phyloP scores from a whole-genome alignment of 2,797 vertebrate genomes.

The Eutrigla gurnardus region DNA sequence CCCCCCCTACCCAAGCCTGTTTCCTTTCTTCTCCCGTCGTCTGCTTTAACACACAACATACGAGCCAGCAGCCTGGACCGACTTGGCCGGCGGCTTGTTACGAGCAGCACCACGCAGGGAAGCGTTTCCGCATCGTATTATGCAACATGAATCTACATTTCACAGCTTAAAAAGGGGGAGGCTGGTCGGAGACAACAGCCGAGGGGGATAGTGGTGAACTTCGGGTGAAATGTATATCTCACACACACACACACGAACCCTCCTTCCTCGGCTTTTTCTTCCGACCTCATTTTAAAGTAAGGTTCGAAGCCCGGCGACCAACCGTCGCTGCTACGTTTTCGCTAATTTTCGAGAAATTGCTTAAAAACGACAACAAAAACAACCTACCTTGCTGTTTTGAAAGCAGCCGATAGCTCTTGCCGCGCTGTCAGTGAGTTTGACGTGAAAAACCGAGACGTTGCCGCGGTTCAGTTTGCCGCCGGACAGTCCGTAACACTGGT shows the following conservation, averaged over 20 bases:
- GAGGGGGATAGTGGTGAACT: slow-evolving; percentile 37
- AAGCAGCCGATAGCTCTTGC: slow-evolving; percentile 89
- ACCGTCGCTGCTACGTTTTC: rapidly evolving
- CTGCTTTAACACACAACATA: slow-evolving; percentile 34
- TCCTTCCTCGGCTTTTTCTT: not conserved
- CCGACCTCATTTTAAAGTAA: not conserved
- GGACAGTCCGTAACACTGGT: slow-evolving; percentile 89
- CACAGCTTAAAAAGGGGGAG: slow-evolving; percentile 18
- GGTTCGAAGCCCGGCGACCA: not conserved
- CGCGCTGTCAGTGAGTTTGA: slow-evolving; percentile 95
- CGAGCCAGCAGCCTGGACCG: slow-evolving; percentile 45
- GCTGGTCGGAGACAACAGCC: slow-evolving; percentile 34
- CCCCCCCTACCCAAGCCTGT: slow-evolving; percentile 6
- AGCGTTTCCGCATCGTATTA: slow-evolving; percentile 71
- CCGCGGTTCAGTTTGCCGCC: slow-evolving; percentile 84
- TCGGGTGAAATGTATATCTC: slow-evolving; percentile 39
- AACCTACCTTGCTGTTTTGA: slow-evolving; percentile 85
- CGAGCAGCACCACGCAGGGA: slow-evolving; percentile 34
- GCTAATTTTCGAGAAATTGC: too few relatives aligned
- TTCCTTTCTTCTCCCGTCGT: slow-evolving; percentile 33
- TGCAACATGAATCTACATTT: slow-evolving; percentile 64
- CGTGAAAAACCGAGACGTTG: slow-evolving; percentile 91
- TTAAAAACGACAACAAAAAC: not conserved
- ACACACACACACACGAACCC: slow-evolving; percentile 8
- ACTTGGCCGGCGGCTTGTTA: slow-evolving; percentile 45